Percentiles rank a stretch among this genome's conserved stretches.
phyloP scores from a whole-genome alignment of 2,888 invertebrate genomes.

The Hirtodrosophila confusa region DNA sequence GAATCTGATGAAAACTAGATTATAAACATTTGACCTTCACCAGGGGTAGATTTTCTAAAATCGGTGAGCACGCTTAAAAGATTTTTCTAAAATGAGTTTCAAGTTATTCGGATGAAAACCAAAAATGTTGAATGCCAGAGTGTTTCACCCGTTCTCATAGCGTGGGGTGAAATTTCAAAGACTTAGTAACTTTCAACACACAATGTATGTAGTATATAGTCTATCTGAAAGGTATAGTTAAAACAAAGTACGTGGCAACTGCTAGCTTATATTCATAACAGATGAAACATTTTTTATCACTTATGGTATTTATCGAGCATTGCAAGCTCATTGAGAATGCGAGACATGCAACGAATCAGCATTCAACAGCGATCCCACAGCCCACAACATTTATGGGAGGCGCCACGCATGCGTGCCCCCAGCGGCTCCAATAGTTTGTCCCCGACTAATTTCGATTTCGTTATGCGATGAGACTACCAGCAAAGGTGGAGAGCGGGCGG shows the following conservation, averaged over 20 bases:
- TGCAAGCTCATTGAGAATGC: constrained; percentile 54
- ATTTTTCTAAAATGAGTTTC: no score
- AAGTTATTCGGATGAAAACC: no score
- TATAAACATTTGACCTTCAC: no score
- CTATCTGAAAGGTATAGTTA: no score
- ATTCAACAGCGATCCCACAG: constrained; percentile 23
- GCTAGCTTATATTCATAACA: background rate
- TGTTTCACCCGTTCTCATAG: no score
- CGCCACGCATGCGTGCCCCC: constrained; percentile 58
- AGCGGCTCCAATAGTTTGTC: constrained; percentile 27
- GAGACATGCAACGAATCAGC: constrained; percentile 36
- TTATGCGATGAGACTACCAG: constrained; percentile 4
- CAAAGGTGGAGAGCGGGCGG: background rate
- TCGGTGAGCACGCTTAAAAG: no score
- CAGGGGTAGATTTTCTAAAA: no score
- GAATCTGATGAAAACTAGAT: no score
- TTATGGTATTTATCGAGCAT: constrained; percentile 1
- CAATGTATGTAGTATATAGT: no score
- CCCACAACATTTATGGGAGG: constrained; percentile 22
- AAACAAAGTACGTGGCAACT: constrained; percentile 7
- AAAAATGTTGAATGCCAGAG: no score
- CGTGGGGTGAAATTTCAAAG: no score
- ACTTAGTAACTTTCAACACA: no score
- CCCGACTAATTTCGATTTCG: constrained; percentile 56
- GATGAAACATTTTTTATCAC: background rate